These are phyloP conservation scores for Colistium nudipinnis DNA, from an alignment of 2,113 vertebrate genomes.

Conservation along the genomic window DNA sequence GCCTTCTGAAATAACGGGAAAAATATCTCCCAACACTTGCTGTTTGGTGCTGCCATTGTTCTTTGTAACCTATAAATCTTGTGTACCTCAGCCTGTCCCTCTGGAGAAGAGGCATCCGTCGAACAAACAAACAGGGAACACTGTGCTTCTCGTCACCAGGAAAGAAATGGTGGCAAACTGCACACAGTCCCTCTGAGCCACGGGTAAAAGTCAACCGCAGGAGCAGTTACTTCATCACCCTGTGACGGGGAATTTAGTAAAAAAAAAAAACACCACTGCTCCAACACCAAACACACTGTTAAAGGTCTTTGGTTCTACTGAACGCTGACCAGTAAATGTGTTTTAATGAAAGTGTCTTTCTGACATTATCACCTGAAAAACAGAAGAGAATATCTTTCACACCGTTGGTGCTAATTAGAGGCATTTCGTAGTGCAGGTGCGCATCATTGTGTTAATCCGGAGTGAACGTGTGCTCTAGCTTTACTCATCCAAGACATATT, in stretches of 20 bases:
- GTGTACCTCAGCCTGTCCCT: conserved; percentile 43
- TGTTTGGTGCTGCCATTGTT: conserved; percentile 46
- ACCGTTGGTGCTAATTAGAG: not conserved
- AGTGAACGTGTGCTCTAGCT: not conserved
- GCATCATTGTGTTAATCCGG: not conserved
- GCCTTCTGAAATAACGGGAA: not conserved
- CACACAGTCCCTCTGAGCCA: conserved; percentile 46
- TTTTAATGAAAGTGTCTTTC: too few species aligned
- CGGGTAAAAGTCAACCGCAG: conserved; percentile 50
- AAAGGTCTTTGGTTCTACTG: not conserved
- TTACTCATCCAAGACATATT: not conserved
- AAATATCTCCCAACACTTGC: conserved; percentile 8
- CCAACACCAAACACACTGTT: not conserved
- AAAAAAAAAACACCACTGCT: too few species aligned
- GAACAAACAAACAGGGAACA: conserved; percentile 50
- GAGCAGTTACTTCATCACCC: conserved; percentile 33
- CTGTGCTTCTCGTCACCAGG: conserved; percentile 32
- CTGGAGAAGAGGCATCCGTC: conserved; percentile 37
- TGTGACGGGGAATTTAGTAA: conserved; percentile 29
- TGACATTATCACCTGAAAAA: too few species aligned
- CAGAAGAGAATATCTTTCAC: not conserved
- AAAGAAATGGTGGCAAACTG: conserved; percentile 27
- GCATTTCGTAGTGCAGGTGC: not conserved
- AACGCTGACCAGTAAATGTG: not conserved
- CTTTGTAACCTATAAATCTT: conserved; percentile 53